Conservation (phyloP, 2,797 vertebrate species). For the Momotus momota region DNA sequence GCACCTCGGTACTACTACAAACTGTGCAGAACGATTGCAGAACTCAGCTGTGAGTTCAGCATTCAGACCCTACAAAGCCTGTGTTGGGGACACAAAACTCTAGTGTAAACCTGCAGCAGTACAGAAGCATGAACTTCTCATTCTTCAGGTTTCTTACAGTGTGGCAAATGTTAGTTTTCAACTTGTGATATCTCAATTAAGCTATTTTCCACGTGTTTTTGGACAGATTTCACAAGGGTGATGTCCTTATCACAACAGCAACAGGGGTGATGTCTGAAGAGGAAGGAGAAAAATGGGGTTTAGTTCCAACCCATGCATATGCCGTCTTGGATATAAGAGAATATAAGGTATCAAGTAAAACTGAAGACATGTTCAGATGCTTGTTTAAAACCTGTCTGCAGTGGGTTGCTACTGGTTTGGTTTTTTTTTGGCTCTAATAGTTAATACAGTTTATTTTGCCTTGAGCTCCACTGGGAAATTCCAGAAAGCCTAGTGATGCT, state of each 20-base stretch:
- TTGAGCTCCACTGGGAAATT: not conserved
- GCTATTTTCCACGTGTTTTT: not conserved
- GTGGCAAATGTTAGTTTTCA: not conserved
- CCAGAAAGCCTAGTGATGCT: not conserved
- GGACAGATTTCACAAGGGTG: conserved; percentile 94
- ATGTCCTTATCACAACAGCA: conserved; percentile 95
- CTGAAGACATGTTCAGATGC: not conserved
- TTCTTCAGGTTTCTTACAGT: not conserved
- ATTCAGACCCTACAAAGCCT: not conserved
- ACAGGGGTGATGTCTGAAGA: conserved; percentile 98
- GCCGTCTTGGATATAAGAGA: conserved; percentile 97
- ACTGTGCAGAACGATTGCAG: not conserved
- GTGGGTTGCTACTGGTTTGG: not conserved
- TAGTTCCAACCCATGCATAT: conserved; percentile 97
- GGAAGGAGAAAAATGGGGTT: conserved; percentile 95
- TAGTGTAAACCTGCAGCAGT: not conserved
- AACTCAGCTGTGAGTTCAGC: not conserved
- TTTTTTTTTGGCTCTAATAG: not conserved
- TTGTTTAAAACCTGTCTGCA: not conserved
- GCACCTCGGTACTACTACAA: not conserved
- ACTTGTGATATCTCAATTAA: not conserved
- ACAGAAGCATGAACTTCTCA: not conserved
- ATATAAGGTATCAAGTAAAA: conserved; percentile 85
- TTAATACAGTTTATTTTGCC: not conserved
- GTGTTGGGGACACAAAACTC: not conserved